phyloP scores from a whole-genome alignment of 1,140 invertebrate species.

The Drosophila sproati region DNA sequence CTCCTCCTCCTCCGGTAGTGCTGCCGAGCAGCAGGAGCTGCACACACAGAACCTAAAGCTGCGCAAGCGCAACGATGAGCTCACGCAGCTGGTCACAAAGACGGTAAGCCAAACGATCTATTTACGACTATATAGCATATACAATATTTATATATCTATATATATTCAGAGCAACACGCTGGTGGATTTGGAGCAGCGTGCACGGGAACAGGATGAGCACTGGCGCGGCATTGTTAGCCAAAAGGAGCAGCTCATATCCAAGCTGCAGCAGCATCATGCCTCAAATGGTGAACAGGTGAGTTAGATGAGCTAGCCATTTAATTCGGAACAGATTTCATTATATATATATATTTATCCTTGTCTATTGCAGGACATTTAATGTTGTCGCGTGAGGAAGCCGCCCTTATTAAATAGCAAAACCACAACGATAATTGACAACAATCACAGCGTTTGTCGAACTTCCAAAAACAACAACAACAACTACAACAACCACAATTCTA shows the following conservation, averaged over 20 bases:
- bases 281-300: slow-evolving; percentile 78
- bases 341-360: not conserved
- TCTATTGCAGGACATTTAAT: slow-evolving; percentile 79
- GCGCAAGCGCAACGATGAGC: slow-evolving; percentile 88
- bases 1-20: slow-evolving; percentile 33
- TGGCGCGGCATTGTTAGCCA: slow-evolving; percentile 79
- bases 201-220: slow-evolving; percentile 79
- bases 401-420: slow-evolving; percentile 34
- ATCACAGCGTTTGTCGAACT: slow-evolving; percentile 69
- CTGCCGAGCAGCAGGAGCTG: slow-evolving; percentile 71
- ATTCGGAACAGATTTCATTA: not conserved
- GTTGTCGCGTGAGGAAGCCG: slow-evolving; percentile 41
- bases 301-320: not conserved
- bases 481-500: slow-evolving; percentile 71
- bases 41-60: slow-evolving; percentile 87
- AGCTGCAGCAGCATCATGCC: slow-evolving; percentile 76
- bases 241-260: slow-evolving; percentile 77
- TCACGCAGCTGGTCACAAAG: slow-evolving; percentile 90
- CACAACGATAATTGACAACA: slow-evolving; percentile 75
- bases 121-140: not conserved
- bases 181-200: slow-evolving; percentile 73
- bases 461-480: slow-evolving; percentile 67
- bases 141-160: not conserved
- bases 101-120: slow-evolving; percentile 86
- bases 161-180: slow-evolving; percentile 71